Base-by-base conservation (phyloP, 1,140 invertebrate genomes). In the Drosophila mojavensis region DNA sequence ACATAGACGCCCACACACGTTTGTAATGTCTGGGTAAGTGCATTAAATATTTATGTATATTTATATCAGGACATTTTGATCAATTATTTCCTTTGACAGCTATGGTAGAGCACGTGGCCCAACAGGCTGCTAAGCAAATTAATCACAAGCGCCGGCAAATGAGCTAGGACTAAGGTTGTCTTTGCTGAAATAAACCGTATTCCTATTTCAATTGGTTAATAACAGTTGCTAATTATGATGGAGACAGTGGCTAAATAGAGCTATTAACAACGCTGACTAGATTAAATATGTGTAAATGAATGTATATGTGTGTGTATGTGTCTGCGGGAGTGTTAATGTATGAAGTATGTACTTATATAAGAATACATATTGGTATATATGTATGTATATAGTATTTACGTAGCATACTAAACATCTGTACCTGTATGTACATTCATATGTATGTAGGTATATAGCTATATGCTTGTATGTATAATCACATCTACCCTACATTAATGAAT, bases 11-110 rank as follows among this genome's bases (percentile, higher is more conserved):
- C 36, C 36, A 39, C 36, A 13, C 20, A 50, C 41, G 43, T 24
- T 13, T n/a, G 3, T n/a, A 47, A 6, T 17, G 24, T 28, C 13
- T 39, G 33, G 13, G 41, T 15, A 26, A 53, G 24, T 39, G 76
- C 36, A 88, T 83, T 53, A 77, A 88, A 77, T 62, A 86, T 79
- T 82, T 77, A 68, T 61, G 28, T 20, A 15, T 72, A 81, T 75
- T n/a, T 67, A 41, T 48, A 26, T 59, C 39, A 15, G 17, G 54
- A 47, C 68, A 73, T 82, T 82, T 82, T 86, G 82, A 86, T 86
- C 74, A 86, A 86, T 86, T 81, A 85, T 86, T 86, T 85, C 41
- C 68, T 76, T 68, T 72, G 68, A 76, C 71, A 61, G 78, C 70
- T 68, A 51, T 45, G 58, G 60, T 65, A 9, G 50, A 56, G 79